Evolutionary conservation across 2,797 vertebrate species (phyloP).

Genomic region (Melanotaenia trifasciata): DNA sequence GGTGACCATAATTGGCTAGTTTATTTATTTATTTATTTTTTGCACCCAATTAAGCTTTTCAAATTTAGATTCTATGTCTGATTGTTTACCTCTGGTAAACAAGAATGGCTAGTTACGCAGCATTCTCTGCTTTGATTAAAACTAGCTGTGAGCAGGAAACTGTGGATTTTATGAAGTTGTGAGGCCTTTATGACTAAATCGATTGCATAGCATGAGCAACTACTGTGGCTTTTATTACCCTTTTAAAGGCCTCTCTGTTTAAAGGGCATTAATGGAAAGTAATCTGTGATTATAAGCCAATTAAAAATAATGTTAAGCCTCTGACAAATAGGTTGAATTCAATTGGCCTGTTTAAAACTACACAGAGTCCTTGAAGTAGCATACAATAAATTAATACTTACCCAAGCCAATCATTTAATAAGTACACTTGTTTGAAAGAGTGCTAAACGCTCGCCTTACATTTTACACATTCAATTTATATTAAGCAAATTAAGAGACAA

Average conservation of each 20-base stretch:
- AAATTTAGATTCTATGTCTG: not conserved
- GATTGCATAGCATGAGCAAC: conserved; percentile 44
- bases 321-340: conserved; percentile 62
- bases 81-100: conserved; percentile 7
- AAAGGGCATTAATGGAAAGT: conserved; percentile 56
- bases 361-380: conserved; percentile 52
- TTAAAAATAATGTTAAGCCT: conserved; percentile 62
- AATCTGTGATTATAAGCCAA: conserved; percentile 57
- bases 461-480: conserved; percentile 34
- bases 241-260: conserved; percentile 37
- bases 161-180: conserved; percentile 44
- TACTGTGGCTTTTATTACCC: conserved; percentile 57
- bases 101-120: conserved; percentile 12
- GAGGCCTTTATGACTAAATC: conserved; percentile 49
- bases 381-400: conserved; percentile 63
- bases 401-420: conserved; percentile 56
- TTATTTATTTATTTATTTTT: not conserved
- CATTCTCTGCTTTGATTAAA: conserved; percentile 38
- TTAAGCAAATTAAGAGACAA: conserved; percentile 41
- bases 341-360: conserved; percentile 63
- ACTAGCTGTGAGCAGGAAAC: conserved; percentile 42
- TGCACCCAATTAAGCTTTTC: not conserved
- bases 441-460: conserved; percentile 42
- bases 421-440: conserved; percentile 34
- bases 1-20: not conserved